Evolutionary conservation across 2,113 vertebrate species (phyloP), one percentile per base, ranked within the genome.

Genomic region (Oncorhynchus masou): DNA sequence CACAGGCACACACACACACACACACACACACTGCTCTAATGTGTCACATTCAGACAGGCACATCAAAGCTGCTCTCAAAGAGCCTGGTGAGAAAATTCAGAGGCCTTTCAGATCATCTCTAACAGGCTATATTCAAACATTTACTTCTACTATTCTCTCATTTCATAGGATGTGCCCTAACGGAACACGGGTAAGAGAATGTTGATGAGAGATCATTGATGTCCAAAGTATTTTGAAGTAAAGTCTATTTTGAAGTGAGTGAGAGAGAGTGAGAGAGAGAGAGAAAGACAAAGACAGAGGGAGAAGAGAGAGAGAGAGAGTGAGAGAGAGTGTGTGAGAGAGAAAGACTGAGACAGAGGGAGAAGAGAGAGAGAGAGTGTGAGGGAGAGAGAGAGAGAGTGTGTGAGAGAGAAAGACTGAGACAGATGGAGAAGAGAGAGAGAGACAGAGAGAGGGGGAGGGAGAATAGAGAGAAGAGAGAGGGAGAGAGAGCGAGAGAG

Each of bases 21-120:
- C 34, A 39, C 34, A 39, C 39, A 45, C 39, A 45, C 39, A 45
- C 39, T 11, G 7, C 34, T 9, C 2, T 39, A 34, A 72, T 71
- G 62, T 51, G 25, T 39, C 75, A 73, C 49, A 51, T 68, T 73
- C 62, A 67, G 2, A 48, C 70, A 15, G 70, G 68, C 64, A 70
- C 73, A 80, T 85, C 76, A 89, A 85, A 73, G 70, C 19, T 66
- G 45, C 20, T 54, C 29, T 73, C 68, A 71, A 31, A 85, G 78
- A 65, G 78, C 70, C 74, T 69, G 72, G 22, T 60, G 57, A 74
- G 79, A 81, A 74, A 83, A 82, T 59, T 77, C 79, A 48, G 79
- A n/a, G 70, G 82, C 83, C 83, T 83, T 16, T 80, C 57, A 25
- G 66, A 85, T 89, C 39, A 1, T 75, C 62, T 81, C 24, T 4